A percentile compares a stretch with the other conserved stretches of the same genome.
These are phyloP conservation scores for Gymnosoma rotundatum DNA, from an alignment of 2,888 invertebrate genomes.

Conservation along the genomic window DNA sequence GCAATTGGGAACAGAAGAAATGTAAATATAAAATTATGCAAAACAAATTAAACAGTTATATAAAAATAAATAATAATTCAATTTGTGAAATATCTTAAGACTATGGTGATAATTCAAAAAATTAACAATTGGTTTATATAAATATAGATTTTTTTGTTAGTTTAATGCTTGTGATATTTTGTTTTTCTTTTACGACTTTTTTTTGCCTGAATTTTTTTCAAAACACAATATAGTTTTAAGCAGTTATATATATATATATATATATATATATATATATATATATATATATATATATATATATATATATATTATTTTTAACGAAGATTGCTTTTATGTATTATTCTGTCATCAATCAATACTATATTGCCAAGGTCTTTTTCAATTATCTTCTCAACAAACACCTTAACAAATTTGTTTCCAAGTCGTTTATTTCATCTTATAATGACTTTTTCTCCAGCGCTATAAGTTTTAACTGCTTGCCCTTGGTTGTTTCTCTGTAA, in stretches of 20 bases:
- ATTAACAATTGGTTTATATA: too few relatives aligned
- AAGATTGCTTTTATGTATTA: conserved; percentile 2
- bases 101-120: too few relatives aligned
- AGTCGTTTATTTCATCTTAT: conserved; percentile 34
- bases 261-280: too few relatives aligned
- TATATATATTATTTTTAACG: too few relatives aligned
- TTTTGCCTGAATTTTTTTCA: conserved; percentile 14
- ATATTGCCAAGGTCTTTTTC: conserved; percentile 26
- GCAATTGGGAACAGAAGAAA: too few relatives aligned
- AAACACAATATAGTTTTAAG: not conserved
- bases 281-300: too few relatives aligned
- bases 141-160: too few relatives aligned
- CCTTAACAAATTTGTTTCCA: conserved; percentile 47
- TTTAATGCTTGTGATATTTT: not conserved
- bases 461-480: conserved; percentile 40
- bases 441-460: conserved; percentile 49
- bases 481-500: conserved; percentile 43
- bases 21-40: too few relatives aligned
- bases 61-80: too few relatives aligned
- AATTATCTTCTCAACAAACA: conserved; percentile 47
- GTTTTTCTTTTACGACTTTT: conserved; percentile 2
- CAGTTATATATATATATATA: too few relatives aligned
- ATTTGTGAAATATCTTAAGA: too few relatives aligned
- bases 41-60: too few relatives aligned
- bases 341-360: conserved; percentile 36